Percentiles rank a stretch among this genome's conserved stretches.
Evolutionary conservation across 1,140 invertebrate species (phyloP).

Genomic region (Macrostomum lignano): DNA sequence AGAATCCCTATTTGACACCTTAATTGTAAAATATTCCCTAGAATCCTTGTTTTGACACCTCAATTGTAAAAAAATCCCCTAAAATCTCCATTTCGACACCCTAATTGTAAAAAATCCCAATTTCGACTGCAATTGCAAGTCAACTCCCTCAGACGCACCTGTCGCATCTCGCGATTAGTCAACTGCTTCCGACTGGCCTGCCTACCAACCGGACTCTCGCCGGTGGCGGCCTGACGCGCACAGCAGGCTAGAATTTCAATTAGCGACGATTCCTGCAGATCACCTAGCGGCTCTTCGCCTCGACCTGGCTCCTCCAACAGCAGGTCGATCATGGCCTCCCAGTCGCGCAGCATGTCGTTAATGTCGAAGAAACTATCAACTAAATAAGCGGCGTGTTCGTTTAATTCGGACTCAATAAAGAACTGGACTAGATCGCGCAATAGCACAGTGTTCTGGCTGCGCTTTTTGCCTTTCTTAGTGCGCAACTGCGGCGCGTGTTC

Average conservation of each 20-base stretch:
- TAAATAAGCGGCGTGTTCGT: conserved; percentile 61
- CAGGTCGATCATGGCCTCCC: conserved; percentile 96
- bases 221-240: conserved; percentile 79
- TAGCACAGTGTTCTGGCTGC: conserved; percentile 66
- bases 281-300: conserved; percentile 13
- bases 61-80: no score
- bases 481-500: conserved; percentile 41
- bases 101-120: no score
- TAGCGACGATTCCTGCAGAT: conserved; percentile 53
- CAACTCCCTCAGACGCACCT: no score
- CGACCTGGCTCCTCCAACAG: conserved; percentile 56
- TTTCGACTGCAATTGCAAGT: no score
- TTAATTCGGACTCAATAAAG: conserved; percentile 93
- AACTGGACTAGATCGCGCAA: conserved; percentile 82
- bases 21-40: no score
- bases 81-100: no score
- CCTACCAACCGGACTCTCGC: conserved; percentile 75
- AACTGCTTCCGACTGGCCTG: conserved; percentile 42
- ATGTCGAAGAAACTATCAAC: conserved; percentile 96
- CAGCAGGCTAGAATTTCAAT: conserved; percentile 96
- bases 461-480: conserved; percentile 57
- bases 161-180: no score
- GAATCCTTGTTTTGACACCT: no score
- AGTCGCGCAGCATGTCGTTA: conserved; percentile 96
- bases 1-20: no score